Base-by-base conservation (phyloP, 2,113 vertebrate genomes). In the Albula glossodonta region DNA sequence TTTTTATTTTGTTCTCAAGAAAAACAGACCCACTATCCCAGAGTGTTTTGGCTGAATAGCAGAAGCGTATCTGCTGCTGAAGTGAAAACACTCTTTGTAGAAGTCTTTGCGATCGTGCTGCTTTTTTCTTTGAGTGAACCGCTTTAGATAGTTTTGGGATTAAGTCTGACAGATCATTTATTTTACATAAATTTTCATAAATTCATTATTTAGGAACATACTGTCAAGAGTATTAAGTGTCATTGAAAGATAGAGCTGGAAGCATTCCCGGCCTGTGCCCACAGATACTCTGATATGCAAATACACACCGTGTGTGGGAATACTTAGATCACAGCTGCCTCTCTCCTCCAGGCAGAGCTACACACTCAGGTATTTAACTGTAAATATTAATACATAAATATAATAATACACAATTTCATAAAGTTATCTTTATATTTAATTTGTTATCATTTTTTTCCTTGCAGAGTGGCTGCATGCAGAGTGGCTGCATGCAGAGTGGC, bases 31-130 rank as follows among this genome's bases (percentile, higher is more conserved):
- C 31, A 41, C 31, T 41, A 41, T 41, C 31, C 31, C 31, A 41
- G 31, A 41, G 31, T 41, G 0, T 41, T 41, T 41, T 41, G 31
- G 31, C 31, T 41, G 31, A 41, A 41, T 1, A 41, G 31, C 31
- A 41, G 31, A 41, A 41, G 31, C 31, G 31, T 41, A 41, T 41
- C 31, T 41, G 31, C 31, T 41, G 31, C 31, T 41, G 31, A 41
- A 41, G 31, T 41, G 31, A 41, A 41, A 60, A 79, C 41, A 83
- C 52, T 50, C 84, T 83, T 85, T 88, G 49, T 63, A 87, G 80
- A 82, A 50, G 70, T n/a, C 48, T 88, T n/a, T 25, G n/a, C 80
- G 63, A 74, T 70, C 60, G 86, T 57, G 80, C 80, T 56, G 51
- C 84, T 70, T 56, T 56, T 57, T 82, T 82, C 50, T 63, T 53